Conservation (phyloP, 2,888 invertebrate genomes). For the Doris montereyensis region DNA sequence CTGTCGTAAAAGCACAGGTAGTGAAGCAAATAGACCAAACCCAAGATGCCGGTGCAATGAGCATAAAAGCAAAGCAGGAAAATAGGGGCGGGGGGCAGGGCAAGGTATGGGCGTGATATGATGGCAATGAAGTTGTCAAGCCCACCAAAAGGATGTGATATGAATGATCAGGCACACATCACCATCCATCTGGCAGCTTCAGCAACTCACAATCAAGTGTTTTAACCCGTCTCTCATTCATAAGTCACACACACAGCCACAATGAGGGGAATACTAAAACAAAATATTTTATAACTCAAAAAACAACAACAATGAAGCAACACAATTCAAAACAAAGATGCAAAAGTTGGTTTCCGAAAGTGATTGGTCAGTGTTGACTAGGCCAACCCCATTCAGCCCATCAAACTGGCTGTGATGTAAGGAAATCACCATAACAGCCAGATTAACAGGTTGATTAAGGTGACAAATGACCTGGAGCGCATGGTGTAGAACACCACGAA, state of each 20-base stretch:
- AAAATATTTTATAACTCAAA: too few relatives aligned
- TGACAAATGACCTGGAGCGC: background rate
- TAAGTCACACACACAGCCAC: background rate
- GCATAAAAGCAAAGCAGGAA: too few relatives aligned
- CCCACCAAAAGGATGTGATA: constrained; percentile 30
- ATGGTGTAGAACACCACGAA: too few relatives aligned
- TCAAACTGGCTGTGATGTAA: constrained; percentile 35
- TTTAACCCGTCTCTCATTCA: background rate
- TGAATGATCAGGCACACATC: background rate
- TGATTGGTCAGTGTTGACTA: too few relatives aligned
- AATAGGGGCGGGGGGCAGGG: too few relatives aligned
- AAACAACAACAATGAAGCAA: too few relatives aligned
- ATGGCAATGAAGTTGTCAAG: constrained; percentile 20
- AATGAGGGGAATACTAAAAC: too few relatives aligned
- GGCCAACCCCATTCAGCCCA: background rate
- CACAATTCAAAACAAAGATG: too few relatives aligned
- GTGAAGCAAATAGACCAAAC: too few relatives aligned
- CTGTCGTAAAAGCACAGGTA: too few relatives aligned
- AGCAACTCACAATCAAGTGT: constrained; percentile 25
- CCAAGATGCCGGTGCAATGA: too few relatives aligned
- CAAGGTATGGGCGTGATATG: background rate
- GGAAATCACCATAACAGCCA: constrained; percentile 5
- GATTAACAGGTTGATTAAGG: background rate
- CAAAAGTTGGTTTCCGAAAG: too few relatives aligned
- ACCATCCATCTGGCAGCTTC: constrained; percentile 5